phyloP scores from a whole-genome alignment of 2,113 vertebrate species.

The Clarias batrachus region DNA sequence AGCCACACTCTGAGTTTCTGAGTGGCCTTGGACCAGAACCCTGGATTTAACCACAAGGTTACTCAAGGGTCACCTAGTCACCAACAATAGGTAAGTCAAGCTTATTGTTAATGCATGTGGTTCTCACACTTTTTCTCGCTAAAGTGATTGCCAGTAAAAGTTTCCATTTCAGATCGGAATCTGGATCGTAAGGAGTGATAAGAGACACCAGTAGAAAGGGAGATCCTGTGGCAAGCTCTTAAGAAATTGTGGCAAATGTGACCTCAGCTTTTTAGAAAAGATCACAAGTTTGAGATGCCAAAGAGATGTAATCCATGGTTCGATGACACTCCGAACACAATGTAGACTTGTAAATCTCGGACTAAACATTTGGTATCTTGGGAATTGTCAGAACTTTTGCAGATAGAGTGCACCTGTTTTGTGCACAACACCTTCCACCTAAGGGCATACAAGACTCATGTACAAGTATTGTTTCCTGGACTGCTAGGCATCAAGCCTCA shows the following conservation, averaged over 20 bases:
- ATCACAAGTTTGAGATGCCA: background rate
- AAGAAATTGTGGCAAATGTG: background rate
- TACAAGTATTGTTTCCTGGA: background rate
- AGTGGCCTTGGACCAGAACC: background rate
- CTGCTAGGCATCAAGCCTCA: background rate
- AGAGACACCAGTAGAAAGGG: background rate
- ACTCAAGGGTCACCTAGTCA: background rate
- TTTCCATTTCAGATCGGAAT: background rate
- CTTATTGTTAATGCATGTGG: background rate
- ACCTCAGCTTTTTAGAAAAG: background rate
- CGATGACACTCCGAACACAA: background rate
- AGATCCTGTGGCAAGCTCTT: background rate
- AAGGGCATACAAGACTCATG: background rate
- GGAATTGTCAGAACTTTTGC: background rate
- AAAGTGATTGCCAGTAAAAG: background rate
- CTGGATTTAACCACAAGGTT: background rate
- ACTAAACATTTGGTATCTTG: background rate
- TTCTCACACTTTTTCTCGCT: background rate
- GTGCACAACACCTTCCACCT: background rate
- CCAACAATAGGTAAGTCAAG: background rate
- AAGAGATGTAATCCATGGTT: background rate
- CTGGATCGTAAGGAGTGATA: background rate
- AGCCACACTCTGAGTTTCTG: background rate
- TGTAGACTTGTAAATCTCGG: background rate
- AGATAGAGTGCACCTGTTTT: background rate